Evolutionary conservation across 2,113 vertebrate species (phyloP).

Genomic region (Sciurus niger): DNA sequence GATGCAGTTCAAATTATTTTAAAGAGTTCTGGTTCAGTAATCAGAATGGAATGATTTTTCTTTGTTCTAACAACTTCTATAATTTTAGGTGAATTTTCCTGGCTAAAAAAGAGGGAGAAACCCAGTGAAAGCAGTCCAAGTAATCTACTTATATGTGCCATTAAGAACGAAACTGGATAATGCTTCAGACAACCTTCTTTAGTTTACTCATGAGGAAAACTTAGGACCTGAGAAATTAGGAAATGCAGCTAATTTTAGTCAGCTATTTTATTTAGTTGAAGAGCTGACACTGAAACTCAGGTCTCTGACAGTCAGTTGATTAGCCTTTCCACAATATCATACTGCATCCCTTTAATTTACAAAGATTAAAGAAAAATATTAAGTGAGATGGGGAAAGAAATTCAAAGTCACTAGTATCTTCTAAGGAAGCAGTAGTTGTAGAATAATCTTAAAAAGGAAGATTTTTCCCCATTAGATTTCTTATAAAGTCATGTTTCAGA

Average conservation of each 20-base stretch:
- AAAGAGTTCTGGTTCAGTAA: not conserved
- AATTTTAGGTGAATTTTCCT: not conserved
- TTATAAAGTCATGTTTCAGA: constrained; percentile 35
- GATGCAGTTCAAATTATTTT: constrained; percentile 29
- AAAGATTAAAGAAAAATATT: constrained; percentile 53
- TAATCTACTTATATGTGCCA: not conserved
- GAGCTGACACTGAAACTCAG: constrained; percentile 3
- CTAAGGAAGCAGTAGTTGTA: constrained; percentile 13
- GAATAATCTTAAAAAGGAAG: not conserved
- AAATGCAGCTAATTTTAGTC: not conserved
- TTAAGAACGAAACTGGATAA: constrained; percentile 28
- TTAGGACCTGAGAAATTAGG: not conserved
- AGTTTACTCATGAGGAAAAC: constrained; percentile 33
- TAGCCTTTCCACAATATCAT: not conserved
- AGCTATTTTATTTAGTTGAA: constrained; percentile 21
- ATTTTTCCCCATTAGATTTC: not conserved
- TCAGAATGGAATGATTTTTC: constrained; percentile 23
- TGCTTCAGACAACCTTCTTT: not conserved
- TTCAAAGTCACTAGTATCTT: constrained; percentile 5
- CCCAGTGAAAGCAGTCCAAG: not conserved
- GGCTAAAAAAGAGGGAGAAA: not conserved
- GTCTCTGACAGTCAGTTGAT: not conserved
- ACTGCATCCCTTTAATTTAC: not conserved
- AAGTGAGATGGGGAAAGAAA: constrained; percentile 48
- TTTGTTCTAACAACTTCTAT: constrained; percentile 1